Conservation (phyloP, 53 echinoderm and acorn worm genomes). For the Glandiceps talaboti region DNA sequence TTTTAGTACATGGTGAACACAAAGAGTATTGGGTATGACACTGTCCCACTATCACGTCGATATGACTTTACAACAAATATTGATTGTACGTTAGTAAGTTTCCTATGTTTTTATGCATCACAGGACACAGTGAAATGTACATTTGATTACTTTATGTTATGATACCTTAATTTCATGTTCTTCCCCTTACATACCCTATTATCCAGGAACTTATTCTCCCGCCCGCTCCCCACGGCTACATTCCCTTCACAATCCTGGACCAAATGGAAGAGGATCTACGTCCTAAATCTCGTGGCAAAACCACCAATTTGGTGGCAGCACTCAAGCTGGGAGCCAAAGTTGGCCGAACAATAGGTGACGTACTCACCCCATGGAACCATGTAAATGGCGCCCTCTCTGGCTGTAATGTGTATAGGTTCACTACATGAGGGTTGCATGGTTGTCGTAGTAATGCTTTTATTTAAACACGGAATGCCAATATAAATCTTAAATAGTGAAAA, state of each 20-base stretch:
- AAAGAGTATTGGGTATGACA: too few relatives aligned
- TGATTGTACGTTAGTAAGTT: too few relatives aligned
- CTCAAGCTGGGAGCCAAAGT: conserved; percentile 77
- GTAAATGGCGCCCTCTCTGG: not conserved
- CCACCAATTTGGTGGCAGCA: not conserved
- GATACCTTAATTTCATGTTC: too few relatives aligned
- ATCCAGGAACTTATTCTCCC: conserved; percentile 68
- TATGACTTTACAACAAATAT: too few relatives aligned
- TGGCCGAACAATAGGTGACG: conserved; percentile 83
- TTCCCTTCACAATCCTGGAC: conserved; percentile 85
- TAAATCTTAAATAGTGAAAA: not conserved
- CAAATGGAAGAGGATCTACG: conserved; percentile 46
- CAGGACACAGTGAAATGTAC: too few relatives aligned
- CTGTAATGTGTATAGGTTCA: not conserved
- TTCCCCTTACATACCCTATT: too few relatives aligned
- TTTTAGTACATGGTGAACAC: too few relatives aligned
- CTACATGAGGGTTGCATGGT: not conserved
- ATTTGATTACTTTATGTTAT: too few relatives aligned
- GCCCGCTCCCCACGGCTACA: conserved; percentile 70
- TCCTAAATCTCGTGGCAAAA: not conserved
- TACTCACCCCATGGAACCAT: conserved; percentile 1
- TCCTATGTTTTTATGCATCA: too few relatives aligned
- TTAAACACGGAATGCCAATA: not conserved
- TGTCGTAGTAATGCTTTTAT: not conserved
- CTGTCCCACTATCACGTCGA: too few relatives aligned